Base-by-base conservation (phyloP, 2,888 invertebrate species). In the Protula sp. region DNA sequence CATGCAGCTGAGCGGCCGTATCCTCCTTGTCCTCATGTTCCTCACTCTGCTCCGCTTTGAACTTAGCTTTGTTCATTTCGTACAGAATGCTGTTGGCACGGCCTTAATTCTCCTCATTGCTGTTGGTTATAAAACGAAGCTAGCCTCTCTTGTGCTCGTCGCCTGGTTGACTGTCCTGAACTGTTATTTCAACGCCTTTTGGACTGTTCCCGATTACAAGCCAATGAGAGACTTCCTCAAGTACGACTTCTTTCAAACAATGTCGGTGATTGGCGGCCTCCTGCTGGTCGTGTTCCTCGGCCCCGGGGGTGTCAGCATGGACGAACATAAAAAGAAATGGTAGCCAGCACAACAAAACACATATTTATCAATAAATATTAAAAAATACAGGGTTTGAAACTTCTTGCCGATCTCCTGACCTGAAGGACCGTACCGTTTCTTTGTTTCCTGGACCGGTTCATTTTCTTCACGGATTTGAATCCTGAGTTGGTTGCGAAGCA, bases 311-410 rank as follows among this genome's bases (percentile, higher is more conserved):
- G 79, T 80, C 52, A 97, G 97, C 65, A 95, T 99, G 93, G 99
- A 99, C 82, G 98, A 98, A 80, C 95, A 98, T 84, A 99, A 99
- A 85, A 99, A 99, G 85, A 90, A 92, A 82, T 99, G 94, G 94
- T 95, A 82, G 59, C 29, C 2, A 29, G 19, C 9, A n/a, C 9
- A 38, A 38, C 9, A 38, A 24, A 28, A 28, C 5, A 9, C 14
- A 28, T 19, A 50, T 50, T 5, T 50, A 50, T 38, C 9, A 38
- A n/a, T 9, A 38, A 14, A n/a, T 38, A 38, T n/a, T 38, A n/a
- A 38, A 14, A n/a, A 38, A 14, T 38, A n/a, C n/a, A 38, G 9
- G 9, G n/a, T 38, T 14, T 38, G 45, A 38, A 38, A n/a, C 45
- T 14, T 38, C 45, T n/a, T n/a, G n/a, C n/a, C n/a, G n/a, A n/a